A percentile compares a stretch with the other conserved stretches of the same genome.
phyloP scores from a whole-genome alignment of 1,140 invertebrate species.

The Eurosta solidaginis region DNA sequence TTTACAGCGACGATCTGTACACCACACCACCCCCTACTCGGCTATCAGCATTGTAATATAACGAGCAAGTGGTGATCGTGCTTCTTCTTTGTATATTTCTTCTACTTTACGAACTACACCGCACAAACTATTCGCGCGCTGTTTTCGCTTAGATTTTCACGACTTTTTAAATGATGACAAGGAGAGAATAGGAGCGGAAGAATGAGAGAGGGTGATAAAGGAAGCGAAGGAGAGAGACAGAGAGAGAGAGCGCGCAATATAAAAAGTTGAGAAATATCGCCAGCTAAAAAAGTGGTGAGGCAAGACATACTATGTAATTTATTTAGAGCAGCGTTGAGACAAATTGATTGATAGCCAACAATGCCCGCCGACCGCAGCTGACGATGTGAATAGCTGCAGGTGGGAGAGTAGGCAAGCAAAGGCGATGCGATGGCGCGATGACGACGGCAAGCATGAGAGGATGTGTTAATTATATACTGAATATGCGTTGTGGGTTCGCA shows the following conservation, averaged over 20 bases:
- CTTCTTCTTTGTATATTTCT: background rate
- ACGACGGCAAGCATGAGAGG: background rate
- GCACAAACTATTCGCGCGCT: background rate
- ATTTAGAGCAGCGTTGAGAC: slow-evolving; percentile 17
- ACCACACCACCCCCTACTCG: too few relatives aligned
- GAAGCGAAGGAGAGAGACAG: background rate
- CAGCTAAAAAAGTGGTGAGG: background rate
- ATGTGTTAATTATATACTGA: background rate
- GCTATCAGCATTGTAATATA: too few relatives aligned
- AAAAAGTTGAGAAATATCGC: too few relatives aligned
- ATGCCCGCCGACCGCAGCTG: background rate
- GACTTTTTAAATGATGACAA: background rate
- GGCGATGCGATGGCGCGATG: background rate
- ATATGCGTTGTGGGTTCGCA: background rate
- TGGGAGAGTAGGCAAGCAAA: background rate
- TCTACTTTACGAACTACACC: background rate
- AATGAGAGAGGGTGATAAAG: background rate
- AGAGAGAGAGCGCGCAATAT: background rate
- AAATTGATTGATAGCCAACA: slow-evolving; percentile 12
- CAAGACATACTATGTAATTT: background rate
- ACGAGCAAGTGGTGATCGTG: background rate
- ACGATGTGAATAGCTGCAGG: background rate
- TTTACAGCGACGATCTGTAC: background rate
- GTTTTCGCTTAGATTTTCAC: background rate
- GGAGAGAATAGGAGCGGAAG: background rate